Conservation (phyloP, 2,888 invertebrate species). For the Romanomermis culicivorax region DNA sequence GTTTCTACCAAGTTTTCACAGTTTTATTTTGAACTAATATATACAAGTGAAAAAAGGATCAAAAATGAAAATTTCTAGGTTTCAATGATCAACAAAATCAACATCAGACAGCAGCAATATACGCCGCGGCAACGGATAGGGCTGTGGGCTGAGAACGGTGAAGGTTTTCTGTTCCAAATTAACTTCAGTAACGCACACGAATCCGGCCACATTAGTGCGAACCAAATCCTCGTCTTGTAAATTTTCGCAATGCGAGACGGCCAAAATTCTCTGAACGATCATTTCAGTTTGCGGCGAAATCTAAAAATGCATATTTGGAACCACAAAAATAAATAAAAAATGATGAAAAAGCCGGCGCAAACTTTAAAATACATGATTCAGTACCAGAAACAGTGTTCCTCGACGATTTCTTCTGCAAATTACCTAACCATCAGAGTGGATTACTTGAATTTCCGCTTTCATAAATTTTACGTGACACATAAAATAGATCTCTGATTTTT, state of each 20-base stretch:
- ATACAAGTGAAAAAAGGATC: too few relatives aligned
- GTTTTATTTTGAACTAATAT: too few relatives aligned
- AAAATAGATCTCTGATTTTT: too few relatives aligned
- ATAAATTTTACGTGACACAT: too few relatives aligned
- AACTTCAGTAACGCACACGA: constrained; percentile 76
- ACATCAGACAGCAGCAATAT: constrained; percentile 66
- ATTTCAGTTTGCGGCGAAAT: constrained; percentile 36
- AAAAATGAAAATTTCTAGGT: too few relatives aligned
- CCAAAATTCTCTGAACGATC: constrained; percentile 64
- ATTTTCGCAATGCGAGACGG: constrained; percentile 61
- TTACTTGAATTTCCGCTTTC: too few relatives aligned
- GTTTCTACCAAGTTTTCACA: too few relatives aligned
- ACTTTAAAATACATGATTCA: not conserved
- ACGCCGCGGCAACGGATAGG: constrained; percentile 68
- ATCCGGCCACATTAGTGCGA: constrained; percentile 65
- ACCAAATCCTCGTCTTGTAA: constrained; percentile 58
- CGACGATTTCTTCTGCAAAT: too few relatives aligned
- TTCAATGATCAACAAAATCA: constrained; percentile 94
- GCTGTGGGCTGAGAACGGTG: constrained; percentile 76
- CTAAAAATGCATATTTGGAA: too few relatives aligned
- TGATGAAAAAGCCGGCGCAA: constrained; percentile 2
- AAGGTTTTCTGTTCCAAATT: constrained; percentile 65
- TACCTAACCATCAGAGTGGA: too few relatives aligned
- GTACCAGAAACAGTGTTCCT: not conserved
- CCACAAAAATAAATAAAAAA: too few relatives aligned